Conservation (phyloP, 2,888 invertebrate genomes). For the Drosophila buzzatii region DNA sequence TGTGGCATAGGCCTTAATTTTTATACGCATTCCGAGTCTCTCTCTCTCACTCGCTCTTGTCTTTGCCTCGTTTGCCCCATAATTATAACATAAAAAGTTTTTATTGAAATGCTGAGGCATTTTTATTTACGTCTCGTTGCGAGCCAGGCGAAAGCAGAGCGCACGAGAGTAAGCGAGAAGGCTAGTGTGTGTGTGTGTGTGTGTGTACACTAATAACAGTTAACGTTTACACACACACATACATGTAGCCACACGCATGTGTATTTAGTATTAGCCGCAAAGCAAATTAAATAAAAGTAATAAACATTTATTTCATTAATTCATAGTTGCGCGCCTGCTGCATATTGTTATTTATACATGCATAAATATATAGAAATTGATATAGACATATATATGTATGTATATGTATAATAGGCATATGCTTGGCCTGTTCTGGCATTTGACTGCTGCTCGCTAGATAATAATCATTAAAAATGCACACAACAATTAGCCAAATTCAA, state of each 20-base stretch:
- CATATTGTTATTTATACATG: constrained; percentile 4
- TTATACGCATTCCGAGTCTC: constrained; percentile 48
- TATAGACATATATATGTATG: not conserved
- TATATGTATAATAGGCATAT: not conserved
- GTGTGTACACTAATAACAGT: constrained; percentile 43
- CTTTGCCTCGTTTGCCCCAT: constrained; percentile 51
- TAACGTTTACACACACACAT: constrained; percentile 41
- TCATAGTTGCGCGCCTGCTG: constrained; percentile 38
- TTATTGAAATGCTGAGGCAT: constrained; percentile 69
- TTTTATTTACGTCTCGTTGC: constrained; percentile 54
- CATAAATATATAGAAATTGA: not conserved
- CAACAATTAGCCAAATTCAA: constrained; percentile 66
- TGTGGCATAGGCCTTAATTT: constrained; percentile 48
- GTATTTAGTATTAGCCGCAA: constrained; percentile 51
- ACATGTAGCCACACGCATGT: constrained; percentile 24
- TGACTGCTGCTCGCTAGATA: not conserved
- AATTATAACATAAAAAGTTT: constrained; percentile 71
- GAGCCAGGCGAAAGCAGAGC: not conserved
- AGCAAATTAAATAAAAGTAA: constrained; percentile 55
- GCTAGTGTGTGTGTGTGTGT: not conserved
- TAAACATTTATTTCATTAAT: constrained; percentile 71
- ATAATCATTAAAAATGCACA: constrained; percentile 64
- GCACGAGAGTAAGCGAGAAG: no score
- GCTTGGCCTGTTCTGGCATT: not conserved
- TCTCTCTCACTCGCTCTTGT: constrained; percentile 8